Evolutionary conservation across 2,888 invertebrate species (phyloP), one percentile per base, ranked within the genome.

Genomic region (Liodrosophila aerea): DNA sequence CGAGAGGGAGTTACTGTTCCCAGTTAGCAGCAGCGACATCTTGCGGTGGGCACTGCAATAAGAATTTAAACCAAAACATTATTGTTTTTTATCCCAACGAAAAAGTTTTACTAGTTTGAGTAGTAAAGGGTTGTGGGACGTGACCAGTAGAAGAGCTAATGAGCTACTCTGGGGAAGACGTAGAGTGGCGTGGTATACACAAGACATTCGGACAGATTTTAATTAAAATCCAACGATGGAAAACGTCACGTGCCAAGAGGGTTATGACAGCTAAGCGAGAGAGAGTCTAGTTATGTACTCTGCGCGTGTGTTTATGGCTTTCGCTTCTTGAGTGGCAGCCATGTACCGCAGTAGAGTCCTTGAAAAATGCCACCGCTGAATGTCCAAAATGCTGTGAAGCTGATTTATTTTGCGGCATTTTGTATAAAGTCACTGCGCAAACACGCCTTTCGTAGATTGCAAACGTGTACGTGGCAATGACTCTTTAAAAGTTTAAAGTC

Each of bases 1-100:
- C 65, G 93, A 93, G 85, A 93, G 91, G 65, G 93, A 93, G 54
- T 86, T 78, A 69, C 89, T 90, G 68, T 87, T 90, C 54, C 75
- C 85, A 47, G 76, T 46, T 34, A 82, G 64, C 61, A 82, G 64
- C 61, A 87, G 67, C 52, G 87, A 88, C 87, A 87, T 87, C 52
- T 67, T 86, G 60, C 60, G 66, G 77, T 77, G 70, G 56, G 45
- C 31, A 18, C 73, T 85, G 80, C 18, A 80, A 67, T 37, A 46
- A 58, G 37, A 58, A 54, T 33, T 47, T 51, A 15, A 1, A 13
- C 13, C 37, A 39, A 49, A 11, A 16, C 39, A 18, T 39, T 39
- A 39, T 22, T 22, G 5, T 22, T 22, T 22, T 4, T 29, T 22
- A 33, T 33, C 9, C 16, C 9, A 13, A 15, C 7, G 22, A 1